These are phyloP conservation scores for Apamea crenata DNA, from an alignment of 2,888 invertebrate species.

Conservation along the genomic window DNA sequence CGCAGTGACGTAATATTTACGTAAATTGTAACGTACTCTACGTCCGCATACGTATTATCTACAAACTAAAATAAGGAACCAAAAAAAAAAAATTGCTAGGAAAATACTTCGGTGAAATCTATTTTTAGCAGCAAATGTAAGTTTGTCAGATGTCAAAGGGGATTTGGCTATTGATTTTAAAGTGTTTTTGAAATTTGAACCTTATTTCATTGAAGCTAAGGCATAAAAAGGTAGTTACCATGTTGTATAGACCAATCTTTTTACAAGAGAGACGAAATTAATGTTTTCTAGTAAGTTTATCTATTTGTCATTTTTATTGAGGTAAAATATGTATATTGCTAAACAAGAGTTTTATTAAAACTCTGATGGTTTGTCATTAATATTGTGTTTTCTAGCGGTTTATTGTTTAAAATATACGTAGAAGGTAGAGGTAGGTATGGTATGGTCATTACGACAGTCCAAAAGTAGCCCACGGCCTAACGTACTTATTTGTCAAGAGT, in stretches of 20 bases:
- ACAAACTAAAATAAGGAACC: conserved; percentile 36
- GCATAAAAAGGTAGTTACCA: neutral
- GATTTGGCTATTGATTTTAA: neutral
- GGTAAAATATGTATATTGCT: conserved; percentile 30
- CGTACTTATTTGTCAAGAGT: neutral
- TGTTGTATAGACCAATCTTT: neutral
- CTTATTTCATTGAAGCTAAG: neutral
- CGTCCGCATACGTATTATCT: conserved; percentile 22
- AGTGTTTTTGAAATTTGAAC: conserved; percentile 4
- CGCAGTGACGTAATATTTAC: conserved; percentile 81
- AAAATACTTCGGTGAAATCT: neutral
- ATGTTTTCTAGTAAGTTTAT: conserved; percentile 24
- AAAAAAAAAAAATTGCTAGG: neutral
- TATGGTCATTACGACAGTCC: neutral
- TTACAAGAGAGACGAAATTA: neutral
- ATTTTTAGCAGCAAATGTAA: conserved; percentile 13
- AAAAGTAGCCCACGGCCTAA: neutral
- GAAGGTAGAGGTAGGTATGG: neutral
- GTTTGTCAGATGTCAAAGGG: conserved; percentile 9
- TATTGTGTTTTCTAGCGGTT: neutral
- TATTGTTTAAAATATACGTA: neutral
- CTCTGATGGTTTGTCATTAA: conserved; percentile 5
- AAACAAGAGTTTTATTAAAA: conserved; percentile 34
- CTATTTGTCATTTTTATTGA: conserved; percentile 37
- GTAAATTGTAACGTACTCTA: conserved; percentile 70